Conservation (phyloP, 2,888 invertebrate species). For the Coleophora flavipennella region DNA sequence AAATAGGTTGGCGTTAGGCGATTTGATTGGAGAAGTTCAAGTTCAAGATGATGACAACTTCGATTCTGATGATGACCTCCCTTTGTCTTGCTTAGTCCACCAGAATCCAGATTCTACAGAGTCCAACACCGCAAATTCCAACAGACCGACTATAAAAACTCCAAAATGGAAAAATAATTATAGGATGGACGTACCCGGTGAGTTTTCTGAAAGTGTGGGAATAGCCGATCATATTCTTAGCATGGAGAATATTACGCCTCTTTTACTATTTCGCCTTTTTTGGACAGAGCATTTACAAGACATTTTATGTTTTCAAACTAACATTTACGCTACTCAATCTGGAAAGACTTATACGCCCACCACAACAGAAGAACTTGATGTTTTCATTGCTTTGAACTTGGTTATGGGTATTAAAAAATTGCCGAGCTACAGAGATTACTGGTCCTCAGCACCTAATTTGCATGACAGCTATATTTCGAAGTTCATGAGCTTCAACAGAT, state of each 20-base stretch:
- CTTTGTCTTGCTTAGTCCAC: conserved; percentile 1
- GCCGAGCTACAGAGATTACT: conserved; percentile 12
- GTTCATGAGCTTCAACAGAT: conserved; percentile 8
- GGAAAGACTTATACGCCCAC: conserved; percentile 8
- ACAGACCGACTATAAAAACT: conserved; percentile 1
- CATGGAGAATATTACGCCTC: conserved; percentile 5
- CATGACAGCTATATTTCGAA: conserved; percentile 6
- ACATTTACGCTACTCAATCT: conserved; percentile 9
- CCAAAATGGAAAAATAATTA: conserved; percentile 5
- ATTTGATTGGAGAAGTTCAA: conserved; percentile 4
- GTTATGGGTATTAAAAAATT: conserved; percentile 13
- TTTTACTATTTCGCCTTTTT: conserved; percentile 4
- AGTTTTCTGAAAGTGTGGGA: conserved; percentile 7
- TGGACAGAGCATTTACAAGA: conserved; percentile 6
- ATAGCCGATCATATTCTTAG: conserved; percentile 2
- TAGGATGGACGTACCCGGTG: conserved; percentile 3
- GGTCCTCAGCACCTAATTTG: conserved; percentile 11
- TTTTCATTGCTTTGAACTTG: conserved; percentile 12
- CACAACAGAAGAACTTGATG: conserved; percentile 9
- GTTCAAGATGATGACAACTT: not conserved
- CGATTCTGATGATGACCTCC: conserved; percentile 3
- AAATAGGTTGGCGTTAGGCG: conserved; percentile 4
- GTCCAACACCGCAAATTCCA: not conserved
- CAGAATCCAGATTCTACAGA: conserved; percentile 1
- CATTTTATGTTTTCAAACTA: conserved; percentile 9